Base-by-base conservation (phyloP, 1,140 invertebrate species). In the Heliothis virescens region DNA sequence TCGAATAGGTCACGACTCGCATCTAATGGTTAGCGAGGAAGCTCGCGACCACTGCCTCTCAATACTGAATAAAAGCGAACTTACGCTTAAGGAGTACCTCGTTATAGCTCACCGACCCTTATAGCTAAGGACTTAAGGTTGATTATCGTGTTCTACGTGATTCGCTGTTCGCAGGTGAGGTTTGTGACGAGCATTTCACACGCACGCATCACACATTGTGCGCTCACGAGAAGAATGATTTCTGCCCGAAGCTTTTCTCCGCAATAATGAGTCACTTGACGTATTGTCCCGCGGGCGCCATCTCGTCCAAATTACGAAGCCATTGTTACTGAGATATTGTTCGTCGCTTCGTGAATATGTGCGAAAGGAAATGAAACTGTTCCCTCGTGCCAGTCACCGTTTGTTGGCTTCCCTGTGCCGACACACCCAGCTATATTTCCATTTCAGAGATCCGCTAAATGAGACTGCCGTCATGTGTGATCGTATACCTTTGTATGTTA, bases 201-300 rank as follows among this genome's bases (percentile, higher is more conserved):
- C 83, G 82, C 86, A 86, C 82, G 84, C 85, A 85, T 65, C 80
- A 69, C 83, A 77, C 83, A 88, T 90, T 87, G 86, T 90, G 87
- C 76, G 83, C 50, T 57, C 62, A 79, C 83, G 81, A 83, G 86
- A 81, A 86, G 86, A 89, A 89, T 88, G 84, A 89, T 90, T 92
- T 89, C 85, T 87, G 86, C 88, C 87, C 85, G 85, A 87, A 90
- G 90, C 88, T 86, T 83, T 91, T 91, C 88, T 92, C 89, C 88
- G 88, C 90, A 87, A 93, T 93, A 92, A 93, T 92, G 90, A 93
- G 91, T 93, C 91, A 92, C 91, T 92, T 91, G 90, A 90, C 89
- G 89, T 89, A 92, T 90, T 91, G 92, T 92, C 91, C 88, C 90
- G 86, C 81, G 84, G 89, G 89, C 87, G 88, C 84, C 85, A 89